Percentiles rank a stretch among this genome's conserved stretches.
phyloP scores from a whole-genome alignment of 2,113 vertebrate species.

The Helogale parvula region DNA sequence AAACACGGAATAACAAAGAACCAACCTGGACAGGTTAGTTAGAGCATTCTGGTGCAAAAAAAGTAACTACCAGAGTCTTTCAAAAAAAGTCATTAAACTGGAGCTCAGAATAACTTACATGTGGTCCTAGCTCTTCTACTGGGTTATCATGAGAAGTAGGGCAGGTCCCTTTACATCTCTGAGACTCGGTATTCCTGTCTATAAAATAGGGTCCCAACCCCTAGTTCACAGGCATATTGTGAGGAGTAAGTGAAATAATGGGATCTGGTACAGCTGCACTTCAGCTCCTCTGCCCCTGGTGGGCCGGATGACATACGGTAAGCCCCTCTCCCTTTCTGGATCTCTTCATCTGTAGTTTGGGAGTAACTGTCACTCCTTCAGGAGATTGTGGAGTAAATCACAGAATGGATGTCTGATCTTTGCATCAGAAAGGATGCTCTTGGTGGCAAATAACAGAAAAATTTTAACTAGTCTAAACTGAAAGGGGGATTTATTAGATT shows the following conservation, averaged over 20 bases:
- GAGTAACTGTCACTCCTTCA: too few species aligned
- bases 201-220: background rate
- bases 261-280: too few species aligned
- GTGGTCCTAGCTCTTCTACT: too few species aligned
- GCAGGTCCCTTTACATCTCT: too few species aligned
- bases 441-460: background rate
- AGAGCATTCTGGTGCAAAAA: background rate
- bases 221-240: background rate
- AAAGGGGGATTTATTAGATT: background rate
- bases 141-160: background rate
- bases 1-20: background rate
- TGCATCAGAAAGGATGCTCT: background rate
- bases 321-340: background rate
- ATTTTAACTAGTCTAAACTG: background rate
- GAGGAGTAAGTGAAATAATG: background rate
- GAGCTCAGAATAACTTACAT: background rate
- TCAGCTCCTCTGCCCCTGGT: background rate
- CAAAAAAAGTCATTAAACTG: background rate
- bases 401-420: background rate
- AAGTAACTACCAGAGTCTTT: background rate
- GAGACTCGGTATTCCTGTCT: background rate
- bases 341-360: too few species aligned
- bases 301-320: too few species aligned
- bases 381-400: background rate
- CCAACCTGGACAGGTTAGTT: background rate